Evolutionary conservation across 2,797 vertebrate species (phyloP).

Genomic region (Ispidina lecontei): DNA sequence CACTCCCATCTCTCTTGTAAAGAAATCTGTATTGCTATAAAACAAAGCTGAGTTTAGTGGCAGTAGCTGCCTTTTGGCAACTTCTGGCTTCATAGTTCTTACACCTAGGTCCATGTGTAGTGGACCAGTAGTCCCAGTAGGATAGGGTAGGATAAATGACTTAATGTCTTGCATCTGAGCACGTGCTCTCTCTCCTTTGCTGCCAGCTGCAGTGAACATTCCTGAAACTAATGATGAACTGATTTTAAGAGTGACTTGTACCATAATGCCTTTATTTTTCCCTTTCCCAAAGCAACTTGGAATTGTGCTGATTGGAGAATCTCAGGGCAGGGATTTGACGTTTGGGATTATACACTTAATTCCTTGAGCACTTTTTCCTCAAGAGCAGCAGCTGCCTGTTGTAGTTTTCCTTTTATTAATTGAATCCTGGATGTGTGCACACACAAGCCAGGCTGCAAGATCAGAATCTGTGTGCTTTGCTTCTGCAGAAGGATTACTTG

Average conservation of each 20-base stretch:
- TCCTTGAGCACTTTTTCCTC: constrained; percentile 15
- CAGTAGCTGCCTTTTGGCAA: background rate
- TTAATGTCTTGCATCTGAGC: background rate
- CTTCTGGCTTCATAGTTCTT: background rate
- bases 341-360: constrained; percentile 44
- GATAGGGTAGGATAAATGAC: background rate
- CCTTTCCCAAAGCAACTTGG: constrained; percentile 23
- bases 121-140: background rate
- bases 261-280: constrained; percentile 7
- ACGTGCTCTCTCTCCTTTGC: background rate
- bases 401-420: background rate
- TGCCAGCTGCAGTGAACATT: background rate
- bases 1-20: background rate
- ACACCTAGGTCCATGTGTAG: background rate
- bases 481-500: constrained; percentile 15
- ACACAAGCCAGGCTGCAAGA: background rate
- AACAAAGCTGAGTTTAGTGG: background rate
- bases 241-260: constrained; percentile 9
- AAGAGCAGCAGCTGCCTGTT: constrained; percentile 36
- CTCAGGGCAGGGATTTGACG: constrained; percentile 23
- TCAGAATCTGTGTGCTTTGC: background rate
- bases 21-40: background rate
- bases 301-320: constrained; percentile 5
- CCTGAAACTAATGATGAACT: background rate
- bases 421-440: background rate